A percentile compares a stretch with the other conserved stretches of the same genome.
Conservation (phyloP, 2,888 invertebrate genomes). For the Caenorhabditis sp. region DNA sequence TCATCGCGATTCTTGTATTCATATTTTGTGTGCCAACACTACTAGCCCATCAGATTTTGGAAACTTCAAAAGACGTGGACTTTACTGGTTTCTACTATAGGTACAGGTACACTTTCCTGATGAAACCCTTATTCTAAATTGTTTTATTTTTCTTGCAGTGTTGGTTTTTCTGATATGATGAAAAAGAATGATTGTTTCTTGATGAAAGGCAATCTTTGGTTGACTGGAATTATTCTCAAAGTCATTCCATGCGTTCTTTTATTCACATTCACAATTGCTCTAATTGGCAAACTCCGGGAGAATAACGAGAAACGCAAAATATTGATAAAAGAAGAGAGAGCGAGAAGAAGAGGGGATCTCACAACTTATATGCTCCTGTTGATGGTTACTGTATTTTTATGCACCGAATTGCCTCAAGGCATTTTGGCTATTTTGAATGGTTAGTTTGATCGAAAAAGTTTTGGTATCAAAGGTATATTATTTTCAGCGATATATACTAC, state of each 20-base stretch:
- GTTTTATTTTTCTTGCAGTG: slow-evolving; percentile 22
- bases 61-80: slow-evolving; percentile 14
- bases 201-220: slow-evolving; percentile 60
- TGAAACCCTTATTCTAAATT: too few relatives aligned
- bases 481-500: slow-evolving; percentile 56
- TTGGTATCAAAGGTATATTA: too few relatives aligned
- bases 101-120: slow-evolving; percentile 8
- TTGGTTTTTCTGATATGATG: slow-evolving; percentile 55
- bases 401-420: slow-evolving; percentile 79
- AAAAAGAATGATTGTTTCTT: slow-evolving; percentile 49
- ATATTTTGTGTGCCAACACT: slow-evolving; percentile 57
- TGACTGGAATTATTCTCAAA: slow-evolving; percentile 51
- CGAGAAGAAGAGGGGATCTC: slow-evolving; percentile 44
- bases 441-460: slow-evolving; percentile 8
- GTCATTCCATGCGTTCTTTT: slow-evolving; percentile 49
- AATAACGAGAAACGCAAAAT: slow-evolving; percentile 50
- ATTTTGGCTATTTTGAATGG: slow-evolving; percentile 59
- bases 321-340: slow-evolving; percentile 51
- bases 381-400: slow-evolving; percentile 81
- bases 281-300: slow-evolving; percentile 43
- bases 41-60: slow-evolving; percentile 54
- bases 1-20: slow-evolving; percentile 46
- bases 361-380: slow-evolving; percentile 76
- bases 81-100: slow-evolving; percentile 22
- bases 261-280: slow-evolving; percentile 50